Evolutionary conservation across 2,797 vertebrate species (phyloP), one percentile per base, ranked within the genome.

Genomic region (Sus cebifrons): DNA sequence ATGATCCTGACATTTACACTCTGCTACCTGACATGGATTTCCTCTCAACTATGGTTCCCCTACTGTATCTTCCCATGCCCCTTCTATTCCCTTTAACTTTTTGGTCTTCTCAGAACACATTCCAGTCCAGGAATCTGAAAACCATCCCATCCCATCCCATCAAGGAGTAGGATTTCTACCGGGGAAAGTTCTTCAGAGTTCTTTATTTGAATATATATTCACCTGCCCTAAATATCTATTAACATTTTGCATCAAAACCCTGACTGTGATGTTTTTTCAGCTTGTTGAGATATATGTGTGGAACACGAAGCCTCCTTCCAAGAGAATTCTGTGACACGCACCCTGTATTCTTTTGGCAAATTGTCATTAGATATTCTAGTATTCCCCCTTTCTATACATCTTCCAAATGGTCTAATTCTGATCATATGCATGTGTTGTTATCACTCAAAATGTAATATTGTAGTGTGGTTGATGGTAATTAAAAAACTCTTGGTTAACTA

Each of bases 341-440:
- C 17, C 9, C 16, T 78, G 18, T 25, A 78, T 64, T 44, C 23
- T 74, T 73, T 52, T 83, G 20, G 58, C 4, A 81, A 83, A 36
- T 52, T 73, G 23, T 92, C 25, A 60, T 21, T 83, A 14, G 11
- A 77, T 14, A 81, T 70, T 75, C 16, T 5, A 94, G 7, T 62
- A 40, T 86, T 75, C 0, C 7, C 5, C 25, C 9, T 87, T 54
- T 83, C 60, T 84, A 23, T 58, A 58, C 5, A 36, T 8, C n/a
- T 75, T 90, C 40, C 11, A 71, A 36, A 88, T 40, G 16, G 44
- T 60, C 32, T 91, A 81, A 32, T 86, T 96, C n/a, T 71, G 25
- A 58, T 73, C 10, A 56, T 44, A 73, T 79, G 27, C 3, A 44
- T 65, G 20, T 52, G 23, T 36, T 87, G 2, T 65, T 88, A 49